Evolutionary conservation across 2,797 vertebrate genomes (phyloP).

Genomic region (Mormyrus proboscirostris): DNA sequence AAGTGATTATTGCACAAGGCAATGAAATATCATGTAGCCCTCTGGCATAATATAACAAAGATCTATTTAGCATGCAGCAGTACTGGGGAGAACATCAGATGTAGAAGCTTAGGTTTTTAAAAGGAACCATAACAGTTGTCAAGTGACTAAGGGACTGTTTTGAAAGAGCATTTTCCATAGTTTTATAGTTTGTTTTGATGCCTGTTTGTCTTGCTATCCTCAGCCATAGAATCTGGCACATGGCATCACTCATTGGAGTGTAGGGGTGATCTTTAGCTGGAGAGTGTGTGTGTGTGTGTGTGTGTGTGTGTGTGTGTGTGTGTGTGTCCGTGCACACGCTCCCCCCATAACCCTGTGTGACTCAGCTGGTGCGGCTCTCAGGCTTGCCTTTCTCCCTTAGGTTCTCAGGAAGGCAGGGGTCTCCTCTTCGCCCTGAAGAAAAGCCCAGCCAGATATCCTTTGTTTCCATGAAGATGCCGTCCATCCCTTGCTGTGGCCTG

Average conservation of each 20-base stretch:
- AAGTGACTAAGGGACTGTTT: not conserved
- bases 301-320: not conserved
- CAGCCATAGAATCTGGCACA: not conserved
- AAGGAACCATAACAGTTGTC: not conserved
- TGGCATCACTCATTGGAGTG: not conserved
- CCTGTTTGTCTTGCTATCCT: not conserved
- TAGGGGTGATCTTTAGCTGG: not conserved
- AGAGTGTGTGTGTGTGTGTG: not conserved
- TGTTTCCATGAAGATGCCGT: not conserved
- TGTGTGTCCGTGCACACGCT: not conserved
- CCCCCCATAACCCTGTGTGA: not conserved
- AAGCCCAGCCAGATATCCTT: slow-evolving; percentile 98
- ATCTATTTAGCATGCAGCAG: not conserved
- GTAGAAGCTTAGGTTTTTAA: not conserved
- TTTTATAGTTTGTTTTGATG: not conserved
- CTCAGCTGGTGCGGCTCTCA: not conserved
- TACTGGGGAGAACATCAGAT: not conserved
- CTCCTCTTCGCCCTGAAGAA: slow-evolving; percentile 77
- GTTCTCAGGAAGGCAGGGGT: slow-evolving; percentile 68
- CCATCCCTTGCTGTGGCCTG: not conserved
- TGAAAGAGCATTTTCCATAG: not conserved
- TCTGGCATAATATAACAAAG: not conserved
- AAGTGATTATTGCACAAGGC: not conserved
- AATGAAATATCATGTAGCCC: not conserved
- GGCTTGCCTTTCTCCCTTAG: slow-evolving; percentile 48